phyloP scores from a whole-genome alignment of 2,113 vertebrate genomes.

The Nerophis ophidion region DNA sequence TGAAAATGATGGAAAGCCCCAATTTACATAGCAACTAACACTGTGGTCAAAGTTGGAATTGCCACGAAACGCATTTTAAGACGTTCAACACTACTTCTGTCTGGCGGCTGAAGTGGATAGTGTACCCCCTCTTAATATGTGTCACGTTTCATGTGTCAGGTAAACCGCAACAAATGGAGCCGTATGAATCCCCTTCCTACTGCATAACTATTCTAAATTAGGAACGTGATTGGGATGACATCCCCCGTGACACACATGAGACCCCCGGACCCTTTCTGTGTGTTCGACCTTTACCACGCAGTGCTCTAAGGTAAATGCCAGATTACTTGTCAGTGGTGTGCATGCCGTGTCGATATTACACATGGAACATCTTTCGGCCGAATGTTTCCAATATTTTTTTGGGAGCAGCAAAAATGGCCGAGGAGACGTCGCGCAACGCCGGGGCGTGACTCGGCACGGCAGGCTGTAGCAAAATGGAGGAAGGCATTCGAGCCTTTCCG shows the following conservation, averaged over 20 bases:
- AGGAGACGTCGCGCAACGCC: slow-evolving; percentile 39
- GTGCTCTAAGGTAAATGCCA: slow-evolving; percentile 14
- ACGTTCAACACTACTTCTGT: no score
- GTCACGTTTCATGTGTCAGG: no score
- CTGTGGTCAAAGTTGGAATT: no score
- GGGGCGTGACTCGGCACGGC: slow-evolving; percentile 26
- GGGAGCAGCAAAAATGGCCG: slow-evolving; percentile 62
- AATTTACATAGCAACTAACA: no score
- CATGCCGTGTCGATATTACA: slow-evolving; percentile 23
- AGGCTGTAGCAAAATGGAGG: background rate
- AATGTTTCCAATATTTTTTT: slow-evolving; percentile 58
- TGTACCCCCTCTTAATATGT: no score
- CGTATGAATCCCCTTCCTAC: no score
- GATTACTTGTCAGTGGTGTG: slow-evolving; percentile 3
- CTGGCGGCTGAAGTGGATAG: no score
- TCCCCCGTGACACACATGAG: background rate
- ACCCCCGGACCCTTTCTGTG: background rate
- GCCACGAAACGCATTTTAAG: no score
- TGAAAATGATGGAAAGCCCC: no score
- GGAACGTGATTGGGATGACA: background rate
- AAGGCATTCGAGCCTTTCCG: slow-evolving; percentile 32
- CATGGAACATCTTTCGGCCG: slow-evolving; percentile 42
- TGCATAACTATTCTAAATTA: background rate
- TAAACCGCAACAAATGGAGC: no score
- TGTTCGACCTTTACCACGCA: background rate